Conservation (phyloP, 2,113 vertebrate genomes). For the Heterocephalus glaber region DNA sequence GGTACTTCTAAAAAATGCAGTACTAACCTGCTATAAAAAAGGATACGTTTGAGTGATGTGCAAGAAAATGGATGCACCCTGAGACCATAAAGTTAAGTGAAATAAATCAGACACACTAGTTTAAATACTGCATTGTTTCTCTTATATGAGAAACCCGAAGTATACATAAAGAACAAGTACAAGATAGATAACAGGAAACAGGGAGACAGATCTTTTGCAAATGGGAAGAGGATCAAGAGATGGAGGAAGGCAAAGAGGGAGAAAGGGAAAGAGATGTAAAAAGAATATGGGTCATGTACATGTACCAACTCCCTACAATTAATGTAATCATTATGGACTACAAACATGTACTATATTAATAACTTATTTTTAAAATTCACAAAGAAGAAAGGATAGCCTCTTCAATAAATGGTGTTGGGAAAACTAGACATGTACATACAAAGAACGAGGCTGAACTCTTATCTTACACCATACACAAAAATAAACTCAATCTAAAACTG, state of each 20-base stretch:
- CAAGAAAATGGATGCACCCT: neutral
- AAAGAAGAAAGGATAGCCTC: neutral
- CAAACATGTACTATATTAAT: neutral
- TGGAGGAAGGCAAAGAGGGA: neutral
- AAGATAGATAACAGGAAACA: neutral
- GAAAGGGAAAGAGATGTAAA: neutral
- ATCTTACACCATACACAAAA: neutral
- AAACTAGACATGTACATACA: neutral
- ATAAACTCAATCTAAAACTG: neutral
- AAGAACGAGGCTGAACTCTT: neutral
- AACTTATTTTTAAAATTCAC: neutral
- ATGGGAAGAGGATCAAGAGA: neutral
- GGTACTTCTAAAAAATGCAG: neutral
- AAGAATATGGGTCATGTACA: neutral
- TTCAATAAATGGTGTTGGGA: neutral
- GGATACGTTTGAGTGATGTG: neutral
- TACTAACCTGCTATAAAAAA: neutral
- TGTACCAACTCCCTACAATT: neutral
- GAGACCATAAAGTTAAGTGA: neutral
- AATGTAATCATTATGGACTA: neutral
- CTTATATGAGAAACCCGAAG: neutral
- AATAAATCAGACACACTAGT: neutral
- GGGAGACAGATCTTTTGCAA: neutral
- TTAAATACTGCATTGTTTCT: neutral
- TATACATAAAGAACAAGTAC: neutral